Percentiles rank a stretch among this genome's conserved stretches.
phyloP scores from a whole-genome alignment of 1,140 invertebrate genomes.

The Diprion similis region DNA sequence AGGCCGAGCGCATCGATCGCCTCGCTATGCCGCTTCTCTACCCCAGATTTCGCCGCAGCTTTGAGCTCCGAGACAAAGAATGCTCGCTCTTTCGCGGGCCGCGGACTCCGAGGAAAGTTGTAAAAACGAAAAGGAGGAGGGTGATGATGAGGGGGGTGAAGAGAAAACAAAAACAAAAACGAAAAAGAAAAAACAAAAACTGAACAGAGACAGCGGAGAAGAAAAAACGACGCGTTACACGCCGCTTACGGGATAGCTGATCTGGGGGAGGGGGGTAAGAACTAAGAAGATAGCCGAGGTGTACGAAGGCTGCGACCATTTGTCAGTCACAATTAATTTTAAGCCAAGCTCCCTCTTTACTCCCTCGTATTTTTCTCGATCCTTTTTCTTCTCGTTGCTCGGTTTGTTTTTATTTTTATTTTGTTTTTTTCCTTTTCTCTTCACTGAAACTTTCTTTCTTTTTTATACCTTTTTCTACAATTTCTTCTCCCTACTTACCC shows the following conservation, averaged over 20 bases:
- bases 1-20: too few species aligned
- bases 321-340: constrained; percentile 4
- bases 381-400: too few species aligned
- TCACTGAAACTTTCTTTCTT: too few species aligned
- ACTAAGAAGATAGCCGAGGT: not conserved
- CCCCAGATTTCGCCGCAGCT: too few species aligned
- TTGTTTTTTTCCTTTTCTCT: not conserved
- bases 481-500: too few species aligned
- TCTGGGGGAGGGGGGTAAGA: not conserved
- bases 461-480: too few species aligned
- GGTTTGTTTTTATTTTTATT: not conserved
- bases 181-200: not conserved
- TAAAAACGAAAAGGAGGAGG: not conserved
- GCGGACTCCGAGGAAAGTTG: too few species aligned
- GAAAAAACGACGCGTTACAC: not conserved
- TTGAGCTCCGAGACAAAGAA: too few species aligned
- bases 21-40: too few species aligned
- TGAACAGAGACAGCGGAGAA: not conserved
- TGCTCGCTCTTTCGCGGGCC: too few species aligned
- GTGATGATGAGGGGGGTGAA: not conserved
- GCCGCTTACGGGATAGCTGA: not conserved
- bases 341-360: not conserved
- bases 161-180: not conserved
- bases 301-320: not conserved
- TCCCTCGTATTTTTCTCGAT: not conserved